Evolutionary conservation across 2,888 invertebrate species (phyloP).

Genomic region (Choristoneura rosaceana): DNA sequence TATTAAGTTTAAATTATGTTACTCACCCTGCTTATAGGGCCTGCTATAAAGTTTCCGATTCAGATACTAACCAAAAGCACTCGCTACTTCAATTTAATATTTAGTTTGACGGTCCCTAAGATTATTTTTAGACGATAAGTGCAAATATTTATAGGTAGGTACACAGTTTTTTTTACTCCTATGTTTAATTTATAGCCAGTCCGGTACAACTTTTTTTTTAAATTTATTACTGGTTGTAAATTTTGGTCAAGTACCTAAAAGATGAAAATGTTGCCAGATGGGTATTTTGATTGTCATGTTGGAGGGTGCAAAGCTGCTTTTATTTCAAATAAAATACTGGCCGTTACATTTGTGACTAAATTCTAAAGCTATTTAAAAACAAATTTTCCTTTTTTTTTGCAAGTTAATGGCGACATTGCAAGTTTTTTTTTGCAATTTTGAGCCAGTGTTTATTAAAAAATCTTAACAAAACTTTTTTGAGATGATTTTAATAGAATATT

Average conservation of each 20-base stretch:
- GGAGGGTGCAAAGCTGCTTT: not conserved
- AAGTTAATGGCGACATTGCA: not conserved
- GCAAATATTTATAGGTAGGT: no score
- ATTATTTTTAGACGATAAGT: no score
- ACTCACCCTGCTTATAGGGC: no score
- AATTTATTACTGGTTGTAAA: no score
- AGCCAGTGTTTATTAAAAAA: not conserved
- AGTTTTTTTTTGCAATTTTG: not conserved
- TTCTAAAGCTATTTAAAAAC: slow-evolving; percentile 4
- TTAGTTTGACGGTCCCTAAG: no score
- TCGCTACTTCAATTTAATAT: no score
- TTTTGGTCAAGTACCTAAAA: not conserved
- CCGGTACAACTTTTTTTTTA: no score
- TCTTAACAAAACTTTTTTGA: not conserved
- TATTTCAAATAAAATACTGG: slow-evolving; percentile 4
- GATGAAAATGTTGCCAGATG: not conserved
- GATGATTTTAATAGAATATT: not conserved
- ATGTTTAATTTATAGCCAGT: no score
- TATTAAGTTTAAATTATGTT: not conserved
- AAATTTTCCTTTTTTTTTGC: not conserved
- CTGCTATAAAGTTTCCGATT: not conserved
- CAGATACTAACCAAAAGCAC: not conserved
- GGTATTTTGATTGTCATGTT: not conserved
- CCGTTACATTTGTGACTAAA: not conserved
- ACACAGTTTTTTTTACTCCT: no score